Base-by-base conservation (phyloP, 1,140 invertebrate species). In the Diorhabda sublineata region DNA sequence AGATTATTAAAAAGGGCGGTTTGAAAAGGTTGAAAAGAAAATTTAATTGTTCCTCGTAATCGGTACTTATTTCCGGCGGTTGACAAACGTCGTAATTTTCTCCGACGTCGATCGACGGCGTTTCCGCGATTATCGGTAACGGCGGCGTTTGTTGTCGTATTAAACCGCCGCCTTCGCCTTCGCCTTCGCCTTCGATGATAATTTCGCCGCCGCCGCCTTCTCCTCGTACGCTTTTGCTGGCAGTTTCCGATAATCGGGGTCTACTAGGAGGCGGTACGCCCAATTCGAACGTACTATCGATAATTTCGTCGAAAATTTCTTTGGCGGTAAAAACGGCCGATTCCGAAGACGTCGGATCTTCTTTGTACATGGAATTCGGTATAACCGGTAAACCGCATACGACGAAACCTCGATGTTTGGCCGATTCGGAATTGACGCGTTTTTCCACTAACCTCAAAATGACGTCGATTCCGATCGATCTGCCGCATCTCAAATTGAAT, bases 371-470 rank as follows among this genome's bases (percentile, higher is more conserved):
- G 68, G 77, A 75, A 58, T 82, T 81, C 3, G 81, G 80, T 52
- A 88, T 78, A 9, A 88, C 67, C n/a, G 87, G 87, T 57, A 88
- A 72, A 9, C 86, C 87, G 56, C 85, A 84, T 66, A 88, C 74
- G 5, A 88, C 80, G 79, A 85, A 88, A 11, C 87, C 87, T 73
- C 84, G 81, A 74, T 88, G 85, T 69, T 79, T 74, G 41, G 85
- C 77, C n/a, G 80, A 81, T 11, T 82, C 77, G 41, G 81, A 82
- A 69, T 82, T 74, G 3, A 87, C 68, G 72, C 84, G 83, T 66
- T 77, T 75, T 61, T 84, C 78, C 9, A 88, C 75, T 9, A 87
- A 74, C 71, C 80, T 73, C 52, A 85, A 67, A 41, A 87, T 78
- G 6, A 81, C 74, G 62, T 87, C 80, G 62, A 79, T 77, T 52